Percentiles rank a stretch among this genome's conserved stretches.
phyloP scores from a whole-genome alignment of 2,113 vertebrate species.

The Acinonyx jubatus region DNA sequence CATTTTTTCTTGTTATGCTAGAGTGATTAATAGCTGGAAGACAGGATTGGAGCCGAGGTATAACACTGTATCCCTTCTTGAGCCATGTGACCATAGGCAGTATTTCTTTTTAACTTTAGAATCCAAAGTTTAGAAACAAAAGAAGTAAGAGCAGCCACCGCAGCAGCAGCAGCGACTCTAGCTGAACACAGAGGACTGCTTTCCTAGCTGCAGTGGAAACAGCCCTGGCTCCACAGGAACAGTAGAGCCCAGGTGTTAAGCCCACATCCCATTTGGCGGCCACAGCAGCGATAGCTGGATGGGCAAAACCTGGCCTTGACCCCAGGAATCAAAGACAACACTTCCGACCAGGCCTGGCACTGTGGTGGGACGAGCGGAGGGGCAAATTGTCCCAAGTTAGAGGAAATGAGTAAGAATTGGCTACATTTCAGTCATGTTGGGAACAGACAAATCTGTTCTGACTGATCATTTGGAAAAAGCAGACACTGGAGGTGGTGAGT shows the following conservation, averaged over 20 bases:
- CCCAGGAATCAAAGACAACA: background rate
- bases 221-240: background rate
- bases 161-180: background rate
- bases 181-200: background rate
- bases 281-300: background rate
- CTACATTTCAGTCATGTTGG: background rate
- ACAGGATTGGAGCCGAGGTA: background rate
- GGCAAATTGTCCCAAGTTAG: background rate
- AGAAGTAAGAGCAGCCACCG: background rate
- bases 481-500: background rate
- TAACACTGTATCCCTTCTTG: background rate
- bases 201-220: no score
- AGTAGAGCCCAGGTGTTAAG: background rate
- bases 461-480: background rate
- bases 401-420: background rate
- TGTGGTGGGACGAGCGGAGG: background rate
- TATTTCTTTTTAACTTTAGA: background rate
- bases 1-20: background rate
- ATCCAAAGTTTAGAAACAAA: background rate
- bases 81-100: background rate
- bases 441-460: background rate
- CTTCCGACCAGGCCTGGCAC: background rate
- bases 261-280: background rate
- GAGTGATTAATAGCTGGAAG: background rate
- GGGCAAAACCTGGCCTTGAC: background rate